Evolutionary conservation across 2,797 vertebrate species (phyloP), one percentile per base, ranked within the genome.

Genomic region (Telmatherina bonti): DNA sequence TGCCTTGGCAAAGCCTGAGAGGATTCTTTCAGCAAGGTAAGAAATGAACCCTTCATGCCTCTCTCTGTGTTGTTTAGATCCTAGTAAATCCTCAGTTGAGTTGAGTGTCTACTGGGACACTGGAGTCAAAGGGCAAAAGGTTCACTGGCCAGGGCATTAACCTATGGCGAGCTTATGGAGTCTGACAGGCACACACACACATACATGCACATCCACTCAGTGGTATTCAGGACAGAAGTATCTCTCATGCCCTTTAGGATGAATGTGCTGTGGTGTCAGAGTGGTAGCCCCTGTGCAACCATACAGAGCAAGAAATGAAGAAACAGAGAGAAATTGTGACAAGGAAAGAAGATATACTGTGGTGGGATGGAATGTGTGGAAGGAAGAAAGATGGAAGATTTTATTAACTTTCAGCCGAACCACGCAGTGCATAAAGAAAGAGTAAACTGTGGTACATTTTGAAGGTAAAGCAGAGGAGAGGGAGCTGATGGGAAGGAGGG

Each of bases 401-500:
- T 81, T 82, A 79, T 83, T 74, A 84, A 82, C 86, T 84, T 81
- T 63, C 62, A 60, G 78, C 77, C 78, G 79, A 84, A 87, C 76
- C 70, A 78, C 74, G 76, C 62, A 72, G 79, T 71, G 82, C 76
- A 83, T 78, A 70, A 78, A 81, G 72, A 76, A 53, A 84, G 76
- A 78, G 79, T 81, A 68, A 84, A 77, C 83, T 74, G 64, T 69
- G 75, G 62, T 53, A 65, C 88, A 80, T 74, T 87, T 85, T 84
- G 69, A 81, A 89, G 81, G 65, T 67, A 78, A 80, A 58, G 72
- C 62, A 67, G 27, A 75, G 74, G 58, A 75, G 70, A 63, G 26
- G 80, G 24, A 75, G 76, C 60, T 38, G 38, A 63, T 62, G 56
- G 67, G 67, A 74, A 70, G 62, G 51, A 52, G 67, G 52, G 72